Base-by-base conservation (phyloP, 2,797 vertebrate genomes). In the Tenualosa ilisha region DNA sequence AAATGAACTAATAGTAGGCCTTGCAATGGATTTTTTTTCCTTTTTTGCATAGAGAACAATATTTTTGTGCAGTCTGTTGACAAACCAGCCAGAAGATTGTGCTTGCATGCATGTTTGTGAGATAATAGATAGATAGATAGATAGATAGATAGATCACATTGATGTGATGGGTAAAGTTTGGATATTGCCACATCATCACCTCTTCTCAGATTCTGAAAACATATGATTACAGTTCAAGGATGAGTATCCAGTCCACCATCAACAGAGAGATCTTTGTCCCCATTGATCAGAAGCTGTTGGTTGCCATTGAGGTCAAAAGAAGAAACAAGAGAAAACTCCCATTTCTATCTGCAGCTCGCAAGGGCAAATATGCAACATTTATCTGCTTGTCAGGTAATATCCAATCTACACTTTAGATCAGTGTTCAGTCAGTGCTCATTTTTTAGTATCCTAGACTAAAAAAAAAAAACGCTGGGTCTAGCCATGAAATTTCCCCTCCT, bases 311-410 rank as follows among this genome's bases (percentile, higher is more conserved):
- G 93, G 98, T 98, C 85, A 96, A 93, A 92, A 96, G 98, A 92
- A 96, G 97, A 91, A 97, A 94, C 6, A 97, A 96, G 93, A 98
- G 97, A 95, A 97, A 96, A 92, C 96, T 98, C 89, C 96, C 97
- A 81, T 97, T 98, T 88, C 92, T 99, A 86, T 94, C 96, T 40
- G 93, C 95, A n/a, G 95, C 95, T 26, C 95, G 95, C 87, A 96
- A 96, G 92, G 95, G 94, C 81, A 96, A 97, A 91, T 98, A 99
- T 86, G 87, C 94, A 88, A 98, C 98, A 22, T 99, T 97, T 75
- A 97, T 99, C 91, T 99, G 98, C 91, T 88, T 99, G 75, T 98
- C 98, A 96, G 98, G 98, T 99, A 96, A 85, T 5, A 46, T 61
- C 26, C 20, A 2, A 26, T 54, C 81, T 37, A 49, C 46, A 49